Conservation (phyloP, 2,888 invertebrate species). For the Heliconius charithonia region DNA sequence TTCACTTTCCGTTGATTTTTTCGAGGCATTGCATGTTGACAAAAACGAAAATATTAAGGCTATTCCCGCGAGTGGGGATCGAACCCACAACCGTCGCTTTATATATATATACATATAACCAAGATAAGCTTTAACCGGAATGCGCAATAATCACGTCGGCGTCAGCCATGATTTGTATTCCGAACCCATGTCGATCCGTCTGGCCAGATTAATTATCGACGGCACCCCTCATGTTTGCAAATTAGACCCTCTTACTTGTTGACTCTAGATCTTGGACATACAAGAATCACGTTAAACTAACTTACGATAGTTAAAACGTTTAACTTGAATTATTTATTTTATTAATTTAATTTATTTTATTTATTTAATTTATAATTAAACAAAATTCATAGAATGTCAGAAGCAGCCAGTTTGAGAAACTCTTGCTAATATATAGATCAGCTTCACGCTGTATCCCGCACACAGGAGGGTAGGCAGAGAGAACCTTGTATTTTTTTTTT, state of each 20-base stretch:
- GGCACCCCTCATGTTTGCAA: slow-evolving; percentile 78
- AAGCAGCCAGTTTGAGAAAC: background rate
- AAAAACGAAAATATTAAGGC: too few relatives aligned
- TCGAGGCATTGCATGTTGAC: too few relatives aligned
- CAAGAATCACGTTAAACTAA: slow-evolving; percentile 13
- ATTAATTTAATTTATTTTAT: background rate
- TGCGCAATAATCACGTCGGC: slow-evolving; percentile 53
- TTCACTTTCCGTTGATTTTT: too few relatives aligned
- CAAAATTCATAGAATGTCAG: background rate
- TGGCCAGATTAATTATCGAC: slow-evolving; percentile 81
- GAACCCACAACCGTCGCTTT: too few relatives aligned
- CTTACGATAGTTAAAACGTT: background rate
- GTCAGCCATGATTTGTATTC: slow-evolving; percentile 74
- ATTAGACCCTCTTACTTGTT: slow-evolving; percentile 71
- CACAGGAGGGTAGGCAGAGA: too few relatives aligned
- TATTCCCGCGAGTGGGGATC: too few relatives aligned
- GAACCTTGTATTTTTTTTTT: too few relatives aligned
- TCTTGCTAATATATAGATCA: too few relatives aligned
- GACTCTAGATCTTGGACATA: slow-evolving; percentile 54
- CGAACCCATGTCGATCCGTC: slow-evolving; percentile 71
- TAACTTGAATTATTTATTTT: background rate
- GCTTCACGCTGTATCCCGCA: too few relatives aligned
- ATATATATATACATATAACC: background rate
- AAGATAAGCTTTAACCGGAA: slow-evolving; percentile 31
- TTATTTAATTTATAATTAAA: background rate